Evolutionary conservation across 2,888 invertebrate genomes (phyloP), one percentile per base, ranked within the genome.

Genomic region (Drosophila nigricruria): DNA sequence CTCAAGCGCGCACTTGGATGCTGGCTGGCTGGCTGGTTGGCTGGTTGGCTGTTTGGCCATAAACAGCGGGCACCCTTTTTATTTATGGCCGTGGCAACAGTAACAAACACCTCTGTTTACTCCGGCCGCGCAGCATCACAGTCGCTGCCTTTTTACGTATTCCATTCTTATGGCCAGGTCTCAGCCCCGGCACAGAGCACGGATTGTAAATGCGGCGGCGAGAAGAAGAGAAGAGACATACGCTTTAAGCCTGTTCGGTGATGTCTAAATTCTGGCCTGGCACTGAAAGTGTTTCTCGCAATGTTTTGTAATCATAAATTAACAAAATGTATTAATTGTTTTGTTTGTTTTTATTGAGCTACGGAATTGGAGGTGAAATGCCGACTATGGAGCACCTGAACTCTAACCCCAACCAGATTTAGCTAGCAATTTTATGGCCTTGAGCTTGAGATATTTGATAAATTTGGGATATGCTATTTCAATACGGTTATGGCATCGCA

Each of bases 311-410:
- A 86, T 90, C 91, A 90, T 91, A 91, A 91, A 91, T 91, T 90
- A 90, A 90, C 90, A 89, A 89, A 90, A 89, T 90, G 82, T 83
- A 88, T 91, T 91, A 91, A 91, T 91, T 89, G 90, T 85, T 89
- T 88, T 88, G 89, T 89, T 84, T 83, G 79, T 77, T 80, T 89
- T 90, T 91, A 84, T 89, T 79, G 76, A 59, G 70, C 72, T 71
- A 70, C 67, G 67, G 72, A 77, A 84, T 85, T 86, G 85, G 88
- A 88, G 70, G 78, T 32, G 54, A 50, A 73, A 80, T 73, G 89
- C 85, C 89, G 85, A 79, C 85, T 69, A 47, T 62, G 61, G 42
- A 12, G 43, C 49, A 61, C 42, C 38, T 43, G 20, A 67, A 71
- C 58, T 56, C 59, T 49, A n/a, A 36, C 57, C 47, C 40, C 25